Evolutionary conservation across 2,888 invertebrate genomes (phyloP).

Genomic region (Antheraea yamamai): DNA sequence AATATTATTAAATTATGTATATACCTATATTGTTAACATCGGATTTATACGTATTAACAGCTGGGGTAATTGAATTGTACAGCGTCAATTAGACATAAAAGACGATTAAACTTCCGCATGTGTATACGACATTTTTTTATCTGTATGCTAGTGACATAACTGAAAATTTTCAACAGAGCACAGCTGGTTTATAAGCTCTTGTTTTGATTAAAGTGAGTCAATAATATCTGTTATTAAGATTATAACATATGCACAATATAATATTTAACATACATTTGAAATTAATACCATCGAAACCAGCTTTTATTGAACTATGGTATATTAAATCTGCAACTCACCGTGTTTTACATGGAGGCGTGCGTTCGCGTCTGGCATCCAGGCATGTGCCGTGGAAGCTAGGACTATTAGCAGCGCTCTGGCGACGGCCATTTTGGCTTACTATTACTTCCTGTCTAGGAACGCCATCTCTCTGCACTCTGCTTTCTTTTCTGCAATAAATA

Average conservation of each 20-base stretch:
- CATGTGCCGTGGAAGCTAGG: constrained; percentile 81
- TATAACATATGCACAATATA: background rate
- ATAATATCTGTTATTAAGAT: background rate
- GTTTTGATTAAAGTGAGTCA: background rate
- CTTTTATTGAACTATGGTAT: background rate
- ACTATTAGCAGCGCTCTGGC: constrained; percentile 80
- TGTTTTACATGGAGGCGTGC: constrained; percentile 86
- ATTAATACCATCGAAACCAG: too few relatives aligned
- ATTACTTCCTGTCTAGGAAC: constrained; percentile 63
- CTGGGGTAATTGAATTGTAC: background rate
- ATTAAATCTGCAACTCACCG: constrained; percentile 65
- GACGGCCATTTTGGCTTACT: constrained; percentile 75
- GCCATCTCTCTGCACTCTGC: constrained; percentile 60
- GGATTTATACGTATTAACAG: background rate
- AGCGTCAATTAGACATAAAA: background rate
- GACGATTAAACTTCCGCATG: background rate
- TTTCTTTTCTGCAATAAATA: constrained; percentile 61
- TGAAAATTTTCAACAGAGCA: background rate
- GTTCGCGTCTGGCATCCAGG: constrained; percentile 88
- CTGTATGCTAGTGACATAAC: background rate
- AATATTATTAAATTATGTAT: background rate
- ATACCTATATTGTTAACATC: background rate
- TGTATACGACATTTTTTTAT: background rate
- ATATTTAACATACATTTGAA: too few relatives aligned
- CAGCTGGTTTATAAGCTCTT: background rate